A percentile compares a stretch with the other conserved stretches of the same genome.
These are phyloP conservation scores for Danaus chrysippus DNA, from an alignment of 2,888 invertebrate species.

Conservation along the genomic window DNA sequence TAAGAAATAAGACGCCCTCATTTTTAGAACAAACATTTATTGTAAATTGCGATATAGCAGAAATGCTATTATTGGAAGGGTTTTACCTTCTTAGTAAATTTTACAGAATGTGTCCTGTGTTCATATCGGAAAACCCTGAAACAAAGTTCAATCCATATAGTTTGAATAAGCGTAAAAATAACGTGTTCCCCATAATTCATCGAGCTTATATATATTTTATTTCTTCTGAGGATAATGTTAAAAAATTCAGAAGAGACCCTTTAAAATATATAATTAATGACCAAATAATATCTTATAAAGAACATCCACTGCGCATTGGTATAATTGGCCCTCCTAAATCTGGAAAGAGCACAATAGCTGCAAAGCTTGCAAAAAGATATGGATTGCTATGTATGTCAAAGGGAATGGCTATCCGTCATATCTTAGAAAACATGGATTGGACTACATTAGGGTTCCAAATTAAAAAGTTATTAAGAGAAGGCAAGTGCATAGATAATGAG, in stretches of 20 bases:
- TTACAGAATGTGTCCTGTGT: slow-evolving; percentile 82
- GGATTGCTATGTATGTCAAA: slow-evolving; percentile 76
- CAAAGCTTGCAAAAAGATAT: slow-evolving; percentile 73
- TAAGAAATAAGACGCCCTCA: slow-evolving; percentile 69
- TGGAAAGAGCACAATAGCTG: slow-evolving; percentile 79
- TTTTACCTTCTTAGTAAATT: slow-evolving; percentile 82
- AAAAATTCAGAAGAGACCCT: slow-evolving; percentile 76
- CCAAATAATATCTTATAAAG: slow-evolving; percentile 60
- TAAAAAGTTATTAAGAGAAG: slow-evolving; percentile 53
- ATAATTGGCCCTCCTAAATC: slow-evolving; percentile 82
- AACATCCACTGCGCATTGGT: slow-evolving; percentile 74
- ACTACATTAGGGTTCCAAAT: slow-evolving; percentile 70
- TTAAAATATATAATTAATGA: slow-evolving; percentile 71
- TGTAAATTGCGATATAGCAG: slow-evolving; percentile 74
- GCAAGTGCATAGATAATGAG: slow-evolving; percentile 62
- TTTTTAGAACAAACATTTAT: slow-evolving; percentile 79
- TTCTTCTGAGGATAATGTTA: slow-evolving; percentile 62
- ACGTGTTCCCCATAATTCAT: slow-evolving; percentile 78
- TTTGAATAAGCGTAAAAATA: slow-evolving; percentile 54
- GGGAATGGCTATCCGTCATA: slow-evolving; percentile 73
- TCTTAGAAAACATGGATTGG: slow-evolving; percentile 71
- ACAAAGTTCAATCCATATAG: slow-evolving; percentile 72
- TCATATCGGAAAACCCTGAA: slow-evolving; percentile 69
- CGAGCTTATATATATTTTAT: slow-evolving; percentile 81
- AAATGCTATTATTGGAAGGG: slow-evolving; percentile 76